Conservation (phyloP, 2,113 vertebrate genomes). For the Columba janthina region DNA sequence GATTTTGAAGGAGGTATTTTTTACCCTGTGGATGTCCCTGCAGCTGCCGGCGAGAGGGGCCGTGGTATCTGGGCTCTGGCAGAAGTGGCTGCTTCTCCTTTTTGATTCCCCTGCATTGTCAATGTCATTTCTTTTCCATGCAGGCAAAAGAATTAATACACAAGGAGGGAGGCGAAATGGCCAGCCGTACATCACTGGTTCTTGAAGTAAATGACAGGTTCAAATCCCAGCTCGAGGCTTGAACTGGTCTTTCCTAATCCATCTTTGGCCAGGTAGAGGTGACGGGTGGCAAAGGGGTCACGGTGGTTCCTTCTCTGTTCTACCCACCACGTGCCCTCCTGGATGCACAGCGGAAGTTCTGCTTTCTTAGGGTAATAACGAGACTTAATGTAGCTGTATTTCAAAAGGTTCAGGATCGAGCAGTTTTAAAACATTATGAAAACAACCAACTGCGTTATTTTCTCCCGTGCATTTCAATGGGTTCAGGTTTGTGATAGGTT, state of each 20-base stretch:
- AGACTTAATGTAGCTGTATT: constrained; percentile 17
- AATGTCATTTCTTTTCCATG: background rate
- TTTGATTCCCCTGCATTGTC: background rate
- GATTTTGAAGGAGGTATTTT: background rate
- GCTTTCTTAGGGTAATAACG: background rate
- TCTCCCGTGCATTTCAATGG: background rate
- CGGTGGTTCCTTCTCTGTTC: background rate
- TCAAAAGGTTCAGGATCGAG: background rate
- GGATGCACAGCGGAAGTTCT: background rate
- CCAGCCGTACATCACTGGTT: background rate
- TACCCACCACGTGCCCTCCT: background rate
- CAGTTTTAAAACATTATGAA: background rate
- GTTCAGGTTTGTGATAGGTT: background rate
- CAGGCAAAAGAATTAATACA: background rate
- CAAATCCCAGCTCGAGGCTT: background rate
- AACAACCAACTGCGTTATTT: background rate
- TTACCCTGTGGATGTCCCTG: background rate
- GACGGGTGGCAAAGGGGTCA: background rate
- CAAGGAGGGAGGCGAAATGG: background rate
- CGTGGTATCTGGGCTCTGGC: background rate
- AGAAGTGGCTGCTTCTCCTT: background rate
- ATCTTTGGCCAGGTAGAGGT: background rate
- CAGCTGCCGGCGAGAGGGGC: background rate
- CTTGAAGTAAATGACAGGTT: background rate
- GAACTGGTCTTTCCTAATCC: background rate